A percentile compares a stretch with the other conserved stretches of the same genome.
These are phyloP conservation scores for Geotrupes spiniger DNA, from an alignment of 2,888 invertebrate species.

Conservation along the genomic window DNA sequence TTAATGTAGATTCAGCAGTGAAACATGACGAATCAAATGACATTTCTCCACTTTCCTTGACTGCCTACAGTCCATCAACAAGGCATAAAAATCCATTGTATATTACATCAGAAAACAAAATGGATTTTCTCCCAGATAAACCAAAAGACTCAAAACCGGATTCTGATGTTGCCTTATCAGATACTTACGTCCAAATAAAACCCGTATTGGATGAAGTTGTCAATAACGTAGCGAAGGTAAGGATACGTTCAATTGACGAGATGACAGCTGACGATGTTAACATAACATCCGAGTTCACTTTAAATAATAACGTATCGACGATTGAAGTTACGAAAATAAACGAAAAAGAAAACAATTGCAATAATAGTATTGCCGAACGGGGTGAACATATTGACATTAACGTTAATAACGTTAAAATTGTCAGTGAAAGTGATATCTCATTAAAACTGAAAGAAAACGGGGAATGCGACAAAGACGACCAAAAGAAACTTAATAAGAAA, in stretches of 20 bases:
- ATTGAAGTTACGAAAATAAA: conserved; percentile 14
- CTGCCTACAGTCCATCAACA: background rate
- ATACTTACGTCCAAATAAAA: conserved; percentile 9
- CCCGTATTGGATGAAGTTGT: conserved; percentile 16
- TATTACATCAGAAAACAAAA: conserved; percentile 8
- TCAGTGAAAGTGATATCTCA: background rate
- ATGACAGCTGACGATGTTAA: background rate
- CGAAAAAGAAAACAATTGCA: conserved; percentile 21
- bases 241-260: conserved; percentile 9
- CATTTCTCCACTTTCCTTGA: too few species aligned
- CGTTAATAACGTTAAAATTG: background rate
- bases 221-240: conserved; percentile 8
- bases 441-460: background rate
- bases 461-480: background rate
- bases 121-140: conserved; percentile 9
- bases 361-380: conserved; percentile 11
- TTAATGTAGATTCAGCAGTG: too few species aligned
- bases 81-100: conserved; percentile 12
- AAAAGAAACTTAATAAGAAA: background rate
- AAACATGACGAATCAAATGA: too few species aligned
- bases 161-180: conserved; percentile 2
- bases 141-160: background rate
- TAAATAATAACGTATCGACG: conserved; percentile 12
- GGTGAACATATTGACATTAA: background rate
- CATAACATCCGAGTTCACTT: conserved; percentile 6